A percentile compares a stretch with the other conserved stretches of the same genome.
These are phyloP conservation scores for Xiphias gladius DNA, from an alignment of 2,113 vertebrate species.

Conservation along the genomic window DNA sequence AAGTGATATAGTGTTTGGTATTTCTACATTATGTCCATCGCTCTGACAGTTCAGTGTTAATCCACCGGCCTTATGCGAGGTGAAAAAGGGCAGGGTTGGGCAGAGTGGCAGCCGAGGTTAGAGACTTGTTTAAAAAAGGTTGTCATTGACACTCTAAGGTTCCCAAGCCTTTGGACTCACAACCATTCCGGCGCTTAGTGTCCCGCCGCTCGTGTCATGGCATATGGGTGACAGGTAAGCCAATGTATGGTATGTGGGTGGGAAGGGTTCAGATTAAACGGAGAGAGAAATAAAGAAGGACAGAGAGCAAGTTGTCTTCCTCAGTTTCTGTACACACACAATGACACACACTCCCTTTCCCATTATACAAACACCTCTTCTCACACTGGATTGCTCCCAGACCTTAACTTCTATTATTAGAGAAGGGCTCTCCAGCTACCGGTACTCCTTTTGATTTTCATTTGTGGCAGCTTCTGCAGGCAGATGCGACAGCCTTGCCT, in stretches of 20 bases:
- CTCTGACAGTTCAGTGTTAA: conserved; percentile 14
- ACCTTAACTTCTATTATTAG: conserved; percentile 59
- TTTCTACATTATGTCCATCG: neutral
- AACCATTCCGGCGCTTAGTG: conserved; percentile 36
- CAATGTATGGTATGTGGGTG: conserved; percentile 4
- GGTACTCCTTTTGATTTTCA: conserved; percentile 48
- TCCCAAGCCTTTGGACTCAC: conserved; percentile 50
- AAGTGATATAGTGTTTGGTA: neutral
- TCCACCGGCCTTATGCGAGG: conserved; percentile 9
- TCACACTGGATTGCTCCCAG: conserved; percentile 41
- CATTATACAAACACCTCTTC: conserved; percentile 62
- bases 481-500: conserved; percentile 40
- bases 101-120: conserved; percentile 40
- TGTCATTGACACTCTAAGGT: conserved; percentile 58
- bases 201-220: conserved; percentile 38
- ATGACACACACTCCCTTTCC: conserved; percentile 27
- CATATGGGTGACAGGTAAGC: conserved; percentile 32
- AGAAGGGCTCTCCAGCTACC: conserved; percentile 50
- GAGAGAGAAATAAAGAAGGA: conserved; percentile 35
- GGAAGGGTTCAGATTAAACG: conserved; percentile 11
- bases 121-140: conserved; percentile 43
- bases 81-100: conserved; percentile 32
- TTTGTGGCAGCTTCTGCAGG: conserved; percentile 6
- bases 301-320: conserved; percentile 21
- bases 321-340: conserved; percentile 4